These are phyloP conservation scores for Stratiolaelaps scimitus DNA, from an alignment of 1,140 invertebrate genomes.

Conservation along the genomic window DNA sequence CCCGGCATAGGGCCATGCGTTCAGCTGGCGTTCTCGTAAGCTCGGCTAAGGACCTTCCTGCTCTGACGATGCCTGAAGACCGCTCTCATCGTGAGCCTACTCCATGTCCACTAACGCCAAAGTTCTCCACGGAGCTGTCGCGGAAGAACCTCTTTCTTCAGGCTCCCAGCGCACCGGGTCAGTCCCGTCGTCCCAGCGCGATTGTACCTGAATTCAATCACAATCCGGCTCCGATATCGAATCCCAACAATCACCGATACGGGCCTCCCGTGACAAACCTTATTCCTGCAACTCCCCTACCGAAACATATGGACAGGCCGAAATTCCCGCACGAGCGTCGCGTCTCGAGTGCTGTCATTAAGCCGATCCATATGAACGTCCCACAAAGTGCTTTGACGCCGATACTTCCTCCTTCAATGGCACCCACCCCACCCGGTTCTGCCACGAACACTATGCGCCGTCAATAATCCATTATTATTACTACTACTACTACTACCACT, in stretches of 20 bases:
- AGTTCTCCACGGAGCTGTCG: slow-evolving; percentile 21
- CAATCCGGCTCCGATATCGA: background rate
- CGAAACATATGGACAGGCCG: slow-evolving; percentile 18
- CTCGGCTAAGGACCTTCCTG: slow-evolving; percentile 13
- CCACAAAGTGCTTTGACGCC: slow-evolving; percentile 7
- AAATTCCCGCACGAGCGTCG: slow-evolving; percentile 18
- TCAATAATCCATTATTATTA: background rate
- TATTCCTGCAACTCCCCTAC: slow-evolving; percentile 13
- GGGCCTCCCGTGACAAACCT: slow-evolving; percentile 14
- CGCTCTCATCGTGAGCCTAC: slow-evolving; percentile 12
- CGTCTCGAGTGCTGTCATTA: slow-evolving; percentile 19
- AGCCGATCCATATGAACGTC: slow-evolving; percentile 25
- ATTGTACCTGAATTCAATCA: slow-evolving; percentile 17
- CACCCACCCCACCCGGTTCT: slow-evolving; percentile 1
- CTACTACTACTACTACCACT: too few species aligned
- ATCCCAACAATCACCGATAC: slow-evolving; percentile 11
- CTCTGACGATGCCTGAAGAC: slow-evolving; percentile 20
- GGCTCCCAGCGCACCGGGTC: slow-evolving; percentile 1
- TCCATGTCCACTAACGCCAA: slow-evolving; percentile 11
- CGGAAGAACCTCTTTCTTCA: slow-evolving; percentile 19
- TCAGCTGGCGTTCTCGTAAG: slow-evolving; percentile 16
- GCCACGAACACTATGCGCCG: slow-evolving; percentile 9
- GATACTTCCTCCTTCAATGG: slow-evolving; percentile 3
- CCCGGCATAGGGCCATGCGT: slow-evolving; percentile 8
- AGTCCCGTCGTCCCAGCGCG: slow-evolving; percentile 8